Conservation (phyloP, 2,797 vertebrate species). For the Heterohyrax brucei region DNA sequence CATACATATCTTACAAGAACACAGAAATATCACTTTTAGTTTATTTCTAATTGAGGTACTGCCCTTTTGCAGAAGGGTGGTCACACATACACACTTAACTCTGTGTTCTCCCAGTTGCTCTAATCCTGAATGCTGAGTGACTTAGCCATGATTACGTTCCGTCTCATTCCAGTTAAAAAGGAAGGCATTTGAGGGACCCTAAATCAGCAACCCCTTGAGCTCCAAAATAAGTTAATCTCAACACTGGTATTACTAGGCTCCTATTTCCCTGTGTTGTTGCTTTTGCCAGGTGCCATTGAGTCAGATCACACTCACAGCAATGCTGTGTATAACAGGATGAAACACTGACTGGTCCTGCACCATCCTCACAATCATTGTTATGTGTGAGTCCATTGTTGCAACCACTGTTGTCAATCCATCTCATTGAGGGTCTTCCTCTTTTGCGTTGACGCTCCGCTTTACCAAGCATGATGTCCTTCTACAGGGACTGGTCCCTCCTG, state of each 20-base stretch:
- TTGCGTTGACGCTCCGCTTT: too few relatives aligned
- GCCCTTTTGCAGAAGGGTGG: background rate
- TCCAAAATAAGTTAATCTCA: slow-evolving; percentile 31
- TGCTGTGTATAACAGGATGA: too few relatives aligned
- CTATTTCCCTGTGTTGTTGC: background rate
- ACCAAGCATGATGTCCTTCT: too few relatives aligned
- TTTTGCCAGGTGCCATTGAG: too few relatives aligned
- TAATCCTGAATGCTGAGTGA: background rate
- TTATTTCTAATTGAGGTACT: slow-evolving; percentile 51
- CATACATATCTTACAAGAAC: background rate
- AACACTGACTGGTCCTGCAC: too few relatives aligned
- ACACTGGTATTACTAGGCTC: background rate
- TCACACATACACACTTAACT: background rate
- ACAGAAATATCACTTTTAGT: slow-evolving; percentile 20
- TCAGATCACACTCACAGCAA: too few relatives aligned
- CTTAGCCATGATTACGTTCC: background rate
- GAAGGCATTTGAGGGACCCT: background rate
- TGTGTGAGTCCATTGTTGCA: too few relatives aligned
- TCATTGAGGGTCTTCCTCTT: too few relatives aligned
- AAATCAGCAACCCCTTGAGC: background rate
- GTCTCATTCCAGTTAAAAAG: background rate
- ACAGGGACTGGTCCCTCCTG: too few relatives aligned
- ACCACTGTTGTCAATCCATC: too few relatives aligned
- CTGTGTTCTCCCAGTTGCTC: background rate
- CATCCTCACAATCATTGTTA: too few relatives aligned